A percentile compares a stretch with the other conserved stretches of the same genome.
Conservation (phyloP, 2,797 vertebrate genomes). For the Sebastes miniatus region DNA sequence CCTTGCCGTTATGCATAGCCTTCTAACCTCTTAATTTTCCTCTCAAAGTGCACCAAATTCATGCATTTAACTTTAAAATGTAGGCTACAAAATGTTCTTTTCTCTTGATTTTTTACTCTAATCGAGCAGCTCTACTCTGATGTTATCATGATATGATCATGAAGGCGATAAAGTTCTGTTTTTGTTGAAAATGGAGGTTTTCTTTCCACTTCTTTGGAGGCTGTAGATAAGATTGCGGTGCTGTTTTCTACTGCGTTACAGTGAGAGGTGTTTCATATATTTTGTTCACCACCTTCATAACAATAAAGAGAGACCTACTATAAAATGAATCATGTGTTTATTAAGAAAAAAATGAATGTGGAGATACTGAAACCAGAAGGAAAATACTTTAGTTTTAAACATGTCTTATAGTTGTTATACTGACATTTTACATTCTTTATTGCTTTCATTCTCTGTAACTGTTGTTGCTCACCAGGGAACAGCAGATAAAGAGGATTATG, state of each 20-base stretch:
- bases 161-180: background rate
- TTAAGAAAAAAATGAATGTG: background rate
- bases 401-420: background rate
- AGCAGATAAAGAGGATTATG: slow-evolving; percentile 5
- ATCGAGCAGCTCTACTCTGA: background rate
- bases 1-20: too few relatives aligned
- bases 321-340: background rate
- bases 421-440: background rate
- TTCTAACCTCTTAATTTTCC: too few relatives aligned
- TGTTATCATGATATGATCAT: background rate
- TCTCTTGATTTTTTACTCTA: too few relatives aligned
- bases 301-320: background rate
- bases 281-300: background rate
- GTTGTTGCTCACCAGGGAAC: background rate
- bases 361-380: background rate
- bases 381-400: background rate
- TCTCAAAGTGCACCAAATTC: too few relatives aligned
- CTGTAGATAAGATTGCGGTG: too few relatives aligned
- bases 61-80: too few relatives aligned
- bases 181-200: background rate
- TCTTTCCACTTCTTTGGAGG: background rate
- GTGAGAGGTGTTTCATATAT: background rate
- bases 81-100: too few relatives aligned
- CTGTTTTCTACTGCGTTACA: background rate
- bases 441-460: background rate